Base-by-base conservation (phyloP, 2,888 invertebrate genomes). In the Ommatoiulus sabulosus region DNA sequence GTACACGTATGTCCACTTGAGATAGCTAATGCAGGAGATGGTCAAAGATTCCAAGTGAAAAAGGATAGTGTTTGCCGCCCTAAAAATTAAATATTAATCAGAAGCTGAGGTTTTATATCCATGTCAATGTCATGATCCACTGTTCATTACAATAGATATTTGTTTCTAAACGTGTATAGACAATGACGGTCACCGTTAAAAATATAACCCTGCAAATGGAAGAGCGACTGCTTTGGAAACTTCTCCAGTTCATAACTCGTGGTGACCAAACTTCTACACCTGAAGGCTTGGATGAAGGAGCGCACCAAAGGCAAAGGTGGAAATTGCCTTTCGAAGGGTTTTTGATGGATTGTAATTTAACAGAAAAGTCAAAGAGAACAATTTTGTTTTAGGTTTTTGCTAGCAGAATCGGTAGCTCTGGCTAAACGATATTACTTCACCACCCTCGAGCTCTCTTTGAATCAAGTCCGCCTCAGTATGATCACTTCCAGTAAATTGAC, bases 141-240 rank as follows among this genome's bases (percentile, higher is more conserved):
- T 52, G 12, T 52, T 12, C 15, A 17, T 17, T 52, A 10, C 12
- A 12, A 12, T 17, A 12, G 17, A 10, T 12, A 15, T 12, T 12
- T 52, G 4, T 12, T 10, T 52, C 1, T 52, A 8, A 15, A 52
- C 10, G 12, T 12, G 15, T 52, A 12, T 52, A 52, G 93, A 95
- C 95, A 92, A 93, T 98, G 89, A 95, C 96, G 35, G 94, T 98
- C 17, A 95, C 95, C 90, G 93, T 98, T 89, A 96, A 97, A 88
- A 97, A 97, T 88, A 94, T 98, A 89, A 96, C 96, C 72, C 93
- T 98, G 12, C 95, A 97, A 89, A 93, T 99, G 15, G 99, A 99
- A 92, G 99, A 99, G 92, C 94, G 95, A 89, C 93, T 97, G 48
- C 93, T 97, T 48, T 94, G 96, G 91, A 96, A 97, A 92, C 92